Evolutionary conservation across 2,797 vertebrate species (phyloP), one percentile per base, ranked within the genome.

Genomic region (Sardinella longiceps): DNA sequence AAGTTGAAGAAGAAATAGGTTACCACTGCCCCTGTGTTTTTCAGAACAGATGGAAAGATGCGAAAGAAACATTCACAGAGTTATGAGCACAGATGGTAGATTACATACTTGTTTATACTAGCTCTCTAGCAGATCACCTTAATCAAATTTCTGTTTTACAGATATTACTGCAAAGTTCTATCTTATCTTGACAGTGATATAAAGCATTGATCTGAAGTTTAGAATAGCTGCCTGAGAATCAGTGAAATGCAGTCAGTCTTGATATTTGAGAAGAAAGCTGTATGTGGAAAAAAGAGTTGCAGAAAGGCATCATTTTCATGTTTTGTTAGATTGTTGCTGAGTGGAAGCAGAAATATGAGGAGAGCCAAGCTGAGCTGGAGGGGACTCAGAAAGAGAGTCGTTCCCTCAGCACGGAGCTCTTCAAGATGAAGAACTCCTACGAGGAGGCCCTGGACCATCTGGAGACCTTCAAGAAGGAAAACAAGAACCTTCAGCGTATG

Each of bases 371-470:
- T 80, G 96, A 96, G 84, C 92, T 96, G 66, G 96, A 96, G 33
- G 94, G 94, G 18, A 90, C 94, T 0, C 95, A 95, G 92, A 96
- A 95, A 86, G 96, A 96, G 86, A 89, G 93, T 11, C 92, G 94
- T 1, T 93, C 92, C 20, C 94, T 96, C 48, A 93, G 94, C 90
- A 96, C 95, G 0, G 96, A 97, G 15, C 33, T 74, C 33, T 39
- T 74, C 66, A 74, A 74, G 33, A 74, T 20, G 33, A 74, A 74
- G 66, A 74, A 39, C 66, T 74, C 66, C 66, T 74, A 74, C 28
- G 60, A 66, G 25, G 60, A 74, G 6, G 15, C 30, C 18, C 33
- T 74, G 33, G 66, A 74, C 30, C 66, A 74, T 74, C 66, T 74
- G 66, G 66, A 74, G 66, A 74, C 66, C 33, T 30, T 74, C 15